phyloP scores from a whole-genome alignment of 2,797 vertebrate species.

The Thaleichthys pacificus region DNA sequence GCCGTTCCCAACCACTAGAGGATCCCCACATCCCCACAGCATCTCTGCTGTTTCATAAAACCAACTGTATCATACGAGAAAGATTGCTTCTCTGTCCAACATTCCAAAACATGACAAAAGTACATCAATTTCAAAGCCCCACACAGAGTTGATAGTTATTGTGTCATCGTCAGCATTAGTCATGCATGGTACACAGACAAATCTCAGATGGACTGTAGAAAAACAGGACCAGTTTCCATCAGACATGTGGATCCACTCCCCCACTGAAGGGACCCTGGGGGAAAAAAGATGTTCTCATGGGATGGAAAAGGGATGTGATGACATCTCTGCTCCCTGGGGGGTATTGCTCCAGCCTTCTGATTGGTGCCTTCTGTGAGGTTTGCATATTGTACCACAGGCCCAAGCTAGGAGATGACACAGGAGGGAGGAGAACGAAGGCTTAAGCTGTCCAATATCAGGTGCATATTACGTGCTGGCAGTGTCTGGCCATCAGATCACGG shows the following conservation, averaged over 20 bases:
- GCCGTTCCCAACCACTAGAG: conserved; percentile 39
- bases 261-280: background rate
- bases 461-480: conserved; percentile 62
- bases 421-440: conserved; percentile 39
- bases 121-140: conserved; percentile 5
- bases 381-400: conserved; percentile 34
- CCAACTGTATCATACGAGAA: conserved; percentile 39
- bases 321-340: conserved; percentile 27
- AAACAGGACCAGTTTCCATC: background rate
- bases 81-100: conserved; percentile 30
- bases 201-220: background rate
- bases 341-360: conserved; percentile 43
- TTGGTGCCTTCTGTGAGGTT: conserved; percentile 36
- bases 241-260: background rate
- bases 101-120: conserved; percentile 32
- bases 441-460: background rate
- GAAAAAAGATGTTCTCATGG: conserved; percentile 15
- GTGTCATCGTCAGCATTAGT: conserved; percentile 35
- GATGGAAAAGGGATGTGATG: conserved; percentile 24
- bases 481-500: conserved; percentile 46
- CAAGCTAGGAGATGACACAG: conserved; percentile 29
- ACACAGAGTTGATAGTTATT: conserved; percentile 42
- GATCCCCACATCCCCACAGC: conserved; percentile 17
- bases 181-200: background rate
- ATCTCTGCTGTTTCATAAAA: conserved; percentile 34